Evolutionary conservation across 2,888 invertebrate genomes (phyloP).

Genomic region (Lasioglossum oenotherae): DNA sequence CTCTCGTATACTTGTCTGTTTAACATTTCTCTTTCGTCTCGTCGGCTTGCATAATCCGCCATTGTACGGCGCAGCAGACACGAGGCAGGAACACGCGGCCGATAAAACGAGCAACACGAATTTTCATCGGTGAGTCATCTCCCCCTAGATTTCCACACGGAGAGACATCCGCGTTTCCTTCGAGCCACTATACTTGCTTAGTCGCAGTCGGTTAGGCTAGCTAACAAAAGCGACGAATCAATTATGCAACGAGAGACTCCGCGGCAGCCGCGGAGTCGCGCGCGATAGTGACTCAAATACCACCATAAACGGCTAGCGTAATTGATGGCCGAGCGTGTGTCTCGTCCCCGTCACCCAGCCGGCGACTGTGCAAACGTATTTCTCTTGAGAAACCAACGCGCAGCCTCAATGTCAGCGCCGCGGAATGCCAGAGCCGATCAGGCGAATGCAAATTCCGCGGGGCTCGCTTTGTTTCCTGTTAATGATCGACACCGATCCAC

Average conservation of each 20-base stretch:
- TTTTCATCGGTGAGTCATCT: conserved; percentile 38
- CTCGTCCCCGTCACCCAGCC: not conserved
- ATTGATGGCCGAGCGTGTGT: conserved; percentile 27
- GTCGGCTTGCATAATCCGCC: not conserved
- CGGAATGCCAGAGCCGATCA: not conserved
- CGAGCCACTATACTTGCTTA: not conserved
- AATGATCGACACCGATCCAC: conserved; percentile 9
- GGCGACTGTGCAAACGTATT: conserved; percentile 5
- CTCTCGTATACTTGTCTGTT: not conserved
- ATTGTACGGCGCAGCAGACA: not conserved
- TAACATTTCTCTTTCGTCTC: conserved; percentile 4
- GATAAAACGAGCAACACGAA: conserved; percentile 6
- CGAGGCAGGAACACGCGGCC: not conserved
- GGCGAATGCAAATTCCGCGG: conserved; percentile 23
- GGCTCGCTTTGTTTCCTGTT: not conserved
- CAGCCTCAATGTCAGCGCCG: conserved; percentile 10
- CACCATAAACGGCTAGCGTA: conserved; percentile 27
- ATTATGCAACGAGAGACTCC: conserved; percentile 45
- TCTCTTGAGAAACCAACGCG: not conserved
- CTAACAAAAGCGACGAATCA: not conserved
- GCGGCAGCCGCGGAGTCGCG: not conserved
- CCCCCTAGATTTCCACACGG: conserved; percentile 9
- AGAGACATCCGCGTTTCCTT: not conserved
- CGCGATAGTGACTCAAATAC: conserved; percentile 39
- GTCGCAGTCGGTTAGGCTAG: not conserved